phyloP scores from a whole-genome alignment of 2,797 vertebrate species.

The Esox lucius region DNA sequence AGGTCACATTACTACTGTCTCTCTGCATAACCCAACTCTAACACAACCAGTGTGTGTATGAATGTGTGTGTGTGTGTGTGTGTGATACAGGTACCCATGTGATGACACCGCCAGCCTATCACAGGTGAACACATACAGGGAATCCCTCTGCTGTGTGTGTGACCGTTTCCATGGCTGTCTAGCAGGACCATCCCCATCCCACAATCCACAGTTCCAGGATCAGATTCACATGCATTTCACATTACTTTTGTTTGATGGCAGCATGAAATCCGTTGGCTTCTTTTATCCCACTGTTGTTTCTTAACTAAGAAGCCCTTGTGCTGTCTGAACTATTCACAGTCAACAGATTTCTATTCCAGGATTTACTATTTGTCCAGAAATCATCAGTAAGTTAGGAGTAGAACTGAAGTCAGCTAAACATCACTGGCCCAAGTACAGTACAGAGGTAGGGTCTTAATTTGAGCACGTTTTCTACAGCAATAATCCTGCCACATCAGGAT shows the following conservation, averaged over 20 bases:
- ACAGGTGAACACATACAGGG: constrained; percentile 1
- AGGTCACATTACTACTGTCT: constrained; percentile 57
- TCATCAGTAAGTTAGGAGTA: too few relatives aligned
- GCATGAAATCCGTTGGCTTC: background rate
- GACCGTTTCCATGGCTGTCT: constrained; percentile 25
- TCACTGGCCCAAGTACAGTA: too few relatives aligned
- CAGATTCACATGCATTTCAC: background rate
- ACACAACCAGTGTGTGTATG: constrained; percentile 20
- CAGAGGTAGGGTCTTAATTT: too few relatives aligned
- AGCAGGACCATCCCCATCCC: constrained; percentile 3
- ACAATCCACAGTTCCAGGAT: background rate
- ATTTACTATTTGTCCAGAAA: too few relatives aligned
- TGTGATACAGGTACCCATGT: background rate
- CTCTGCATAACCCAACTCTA: constrained; percentile 30
- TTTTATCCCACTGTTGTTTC: background rate
- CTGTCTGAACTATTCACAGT: too few relatives aligned
- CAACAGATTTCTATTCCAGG: too few relatives aligned
- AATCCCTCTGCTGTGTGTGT: constrained; percentile 8
- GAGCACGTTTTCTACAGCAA: too few relatives aligned
- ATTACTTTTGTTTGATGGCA: background rate
- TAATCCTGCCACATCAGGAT: too few relatives aligned
- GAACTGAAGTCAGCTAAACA: too few relatives aligned
- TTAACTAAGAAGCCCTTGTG: too few relatives aligned
- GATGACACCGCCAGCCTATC: constrained; percentile 13
- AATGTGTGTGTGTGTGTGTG: background rate